Percentiles rank a stretch among this genome's conserved stretches.
These are phyloP conservation scores for Hydra vulgaris DNA, from an alignment of 30 jellyfish, hydroid and myxozoan genomes.

Conservation along the genomic window DNA sequence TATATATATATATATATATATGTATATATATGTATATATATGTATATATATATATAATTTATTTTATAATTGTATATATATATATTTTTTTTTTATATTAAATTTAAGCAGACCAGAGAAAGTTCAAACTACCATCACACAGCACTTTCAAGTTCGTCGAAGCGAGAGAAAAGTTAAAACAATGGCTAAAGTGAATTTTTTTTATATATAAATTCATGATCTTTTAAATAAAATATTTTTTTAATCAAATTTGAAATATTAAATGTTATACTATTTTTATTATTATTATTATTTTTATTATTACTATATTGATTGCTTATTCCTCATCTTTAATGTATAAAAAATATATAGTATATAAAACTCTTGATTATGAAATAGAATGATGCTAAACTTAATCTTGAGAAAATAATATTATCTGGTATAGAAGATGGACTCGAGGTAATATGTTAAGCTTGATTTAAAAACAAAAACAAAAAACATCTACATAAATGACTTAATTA, in stretches of 20 bases:
- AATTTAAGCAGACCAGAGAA: slow-evolving; percentile 2
- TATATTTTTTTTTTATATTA: too few relatives aligned
- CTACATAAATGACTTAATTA: neutral
- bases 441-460: neutral
- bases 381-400: slow-evolving; percentile 26
- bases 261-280: too few relatives aligned
- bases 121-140: slow-evolving; percentile 37
- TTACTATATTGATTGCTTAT: too few relatives aligned
- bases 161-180: slow-evolving; percentile 64
- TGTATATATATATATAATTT: too few relatives aligned
- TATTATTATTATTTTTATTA: too few relatives aligned
- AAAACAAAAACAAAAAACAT: neutral
- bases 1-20: too few relatives aligned
- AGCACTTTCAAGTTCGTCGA: slow-evolving; percentile 70
- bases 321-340: too few relatives aligned
- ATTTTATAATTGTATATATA: neutral
- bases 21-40: too few relatives aligned
- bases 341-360: too few relatives aligned
- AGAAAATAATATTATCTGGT: slow-evolving; percentile 48
- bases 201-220: neutral
- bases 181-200: slow-evolving; percentile 29
- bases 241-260: too few relatives aligned
- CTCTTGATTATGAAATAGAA: too few relatives aligned
- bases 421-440: slow-evolving; percentile 96
- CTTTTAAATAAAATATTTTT: neutral